Evolutionary conservation across 2,113 vertebrate genomes (phyloP).

Genomic region (Rostratula benghalensis): DNA sequence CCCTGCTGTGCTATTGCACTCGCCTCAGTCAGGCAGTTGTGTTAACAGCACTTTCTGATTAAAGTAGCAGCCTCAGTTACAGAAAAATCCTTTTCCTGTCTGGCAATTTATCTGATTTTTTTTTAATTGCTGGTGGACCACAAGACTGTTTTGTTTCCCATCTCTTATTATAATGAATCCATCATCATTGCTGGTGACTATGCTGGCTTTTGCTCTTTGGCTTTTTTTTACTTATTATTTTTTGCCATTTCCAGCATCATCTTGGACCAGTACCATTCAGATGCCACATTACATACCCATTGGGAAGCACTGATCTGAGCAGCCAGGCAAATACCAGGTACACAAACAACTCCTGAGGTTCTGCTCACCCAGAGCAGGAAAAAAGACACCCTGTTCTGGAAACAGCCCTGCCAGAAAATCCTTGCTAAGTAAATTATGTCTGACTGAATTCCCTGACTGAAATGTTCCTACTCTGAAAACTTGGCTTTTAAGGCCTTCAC

Average conservation of each 20-base stretch:
- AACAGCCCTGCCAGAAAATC: not conserved
- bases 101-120: not conserved
- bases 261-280: not conserved
- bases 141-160: not conserved
- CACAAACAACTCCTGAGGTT: not conserved
- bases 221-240: not conserved
- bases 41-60: constrained; percentile 38
- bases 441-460: not conserved
- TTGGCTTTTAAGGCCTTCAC: not conserved
- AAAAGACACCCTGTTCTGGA: not conserved
- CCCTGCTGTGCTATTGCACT: constrained; percentile 21
- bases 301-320: not conserved
- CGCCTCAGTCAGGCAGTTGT: not conserved
- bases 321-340: not conserved
- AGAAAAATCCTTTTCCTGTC: constrained; percentile 34
- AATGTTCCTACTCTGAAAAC: not conserved
- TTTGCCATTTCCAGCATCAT: not conserved
- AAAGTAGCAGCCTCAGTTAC: constrained; percentile 12
- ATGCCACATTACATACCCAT: not conserved
- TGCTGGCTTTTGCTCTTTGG: not conserved
- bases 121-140: not conserved
- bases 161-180: not conserved
- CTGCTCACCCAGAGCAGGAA: not conserved
- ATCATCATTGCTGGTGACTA: not conserved
- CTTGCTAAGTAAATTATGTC: not conserved